Percentiles rank a stretch among this genome's conserved stretches.
Evolutionary conservation across 2,113 vertebrate species (phyloP).

Genomic region (Barnardius zonarius): DNA sequence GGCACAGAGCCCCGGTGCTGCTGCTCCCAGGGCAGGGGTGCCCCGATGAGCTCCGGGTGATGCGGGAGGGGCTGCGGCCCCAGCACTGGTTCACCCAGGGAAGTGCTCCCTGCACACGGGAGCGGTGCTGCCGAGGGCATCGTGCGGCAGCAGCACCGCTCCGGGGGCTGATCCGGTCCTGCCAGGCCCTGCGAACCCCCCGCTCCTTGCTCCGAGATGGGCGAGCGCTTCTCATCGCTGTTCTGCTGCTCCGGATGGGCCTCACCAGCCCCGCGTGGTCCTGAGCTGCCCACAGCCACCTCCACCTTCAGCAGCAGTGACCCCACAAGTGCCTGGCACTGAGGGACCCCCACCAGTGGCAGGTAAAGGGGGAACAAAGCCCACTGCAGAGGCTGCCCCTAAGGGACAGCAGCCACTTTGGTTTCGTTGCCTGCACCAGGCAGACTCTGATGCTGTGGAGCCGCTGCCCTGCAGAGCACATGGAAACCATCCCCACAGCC

Average conservation of each 20-base stretch:
- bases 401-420: not conserved
- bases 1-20: not conserved
- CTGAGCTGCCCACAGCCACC: not conserved
- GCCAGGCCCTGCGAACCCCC: not conserved
- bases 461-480: not conserved
- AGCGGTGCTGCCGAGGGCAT: not conserved
- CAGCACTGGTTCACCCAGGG: not conserved
- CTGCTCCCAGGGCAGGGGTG: not conserved
- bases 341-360: accelerated
- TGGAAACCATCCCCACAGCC: not conserved
- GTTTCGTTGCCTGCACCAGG: not conserved
- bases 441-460: not conserved
- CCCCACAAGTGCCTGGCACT: not conserved
- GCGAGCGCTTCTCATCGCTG: too few species aligned
- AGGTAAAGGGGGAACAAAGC: not conserved
- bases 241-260: accelerated
- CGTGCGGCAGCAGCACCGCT: too few species aligned
- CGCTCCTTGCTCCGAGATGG: not conserved
- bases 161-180: not conserved
- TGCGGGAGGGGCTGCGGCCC: too few species aligned
- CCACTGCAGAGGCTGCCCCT: not conserved
- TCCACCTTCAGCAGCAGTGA: not conserved
- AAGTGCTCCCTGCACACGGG: accelerated
- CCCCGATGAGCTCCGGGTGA: accelerated
- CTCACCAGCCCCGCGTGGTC: not conserved